Percentiles rank a stretch among this genome's conserved stretches.
These are phyloP conservation scores for Temnopleurus reevesii DNA, from an alignment of 53 echinoderm and acorn worm species.

Conservation along the genomic window DNA sequence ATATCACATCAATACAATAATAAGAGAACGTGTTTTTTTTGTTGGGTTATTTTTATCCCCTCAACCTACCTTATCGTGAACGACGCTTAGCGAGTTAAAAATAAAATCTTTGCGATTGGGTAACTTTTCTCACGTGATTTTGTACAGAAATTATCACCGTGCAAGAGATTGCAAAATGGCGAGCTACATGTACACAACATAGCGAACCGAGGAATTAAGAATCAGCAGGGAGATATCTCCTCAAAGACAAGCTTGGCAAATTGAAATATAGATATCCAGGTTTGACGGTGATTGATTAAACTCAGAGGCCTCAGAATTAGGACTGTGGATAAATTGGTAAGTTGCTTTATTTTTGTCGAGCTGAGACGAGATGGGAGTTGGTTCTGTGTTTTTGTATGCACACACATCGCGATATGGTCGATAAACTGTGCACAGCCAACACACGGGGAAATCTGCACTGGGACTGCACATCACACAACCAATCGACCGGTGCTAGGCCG, in stretches of 20 bases:
- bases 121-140: slow-evolving; percentile 14
- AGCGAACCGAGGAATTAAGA: background rate
- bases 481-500: too few species aligned
- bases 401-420: too few species aligned
- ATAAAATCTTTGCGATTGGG: slow-evolving; percentile 29
- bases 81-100: slow-evolving; percentile 36
- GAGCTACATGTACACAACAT: background rate
- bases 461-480: too few species aligned
- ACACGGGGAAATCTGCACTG: too few species aligned
- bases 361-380: slow-evolving; percentile 14
- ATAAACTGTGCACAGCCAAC: too few species aligned
- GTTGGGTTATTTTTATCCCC: slow-evolving; percentile 14
- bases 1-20: too few species aligned
- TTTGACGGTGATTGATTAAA: background rate
- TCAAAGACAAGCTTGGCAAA: background rate
- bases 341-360: background rate
- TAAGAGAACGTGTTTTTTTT: too few species aligned
- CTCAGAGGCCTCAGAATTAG: background rate
- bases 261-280: background rate
- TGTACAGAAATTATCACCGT: background rate
- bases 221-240: background rate
- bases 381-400: background rate
- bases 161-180: slow-evolving; percentile 7
- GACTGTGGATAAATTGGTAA: background rate
- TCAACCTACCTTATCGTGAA: background rate